Evolutionary conservation across 2,113 vertebrate genomes (phyloP).

Genomic region (Mobula birostris): DNA sequence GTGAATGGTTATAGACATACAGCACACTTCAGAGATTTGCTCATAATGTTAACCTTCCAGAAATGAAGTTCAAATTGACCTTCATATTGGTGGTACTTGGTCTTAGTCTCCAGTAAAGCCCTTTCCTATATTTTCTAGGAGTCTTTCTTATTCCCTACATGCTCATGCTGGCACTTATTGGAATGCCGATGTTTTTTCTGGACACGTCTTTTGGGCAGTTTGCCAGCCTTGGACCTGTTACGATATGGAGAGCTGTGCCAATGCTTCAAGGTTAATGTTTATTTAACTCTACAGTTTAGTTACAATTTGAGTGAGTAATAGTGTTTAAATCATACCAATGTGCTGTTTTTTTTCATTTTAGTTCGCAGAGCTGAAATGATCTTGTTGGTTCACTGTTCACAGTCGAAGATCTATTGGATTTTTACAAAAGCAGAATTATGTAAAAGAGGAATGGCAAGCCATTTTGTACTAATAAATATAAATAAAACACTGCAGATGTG

Average conservation of each 20-base stretch:
- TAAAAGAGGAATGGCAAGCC: too few relatives aligned
- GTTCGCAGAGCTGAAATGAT: neutral
- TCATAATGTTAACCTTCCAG: too few relatives aligned
- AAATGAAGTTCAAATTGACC: too few relatives aligned
- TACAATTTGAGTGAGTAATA: neutral
- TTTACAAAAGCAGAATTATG: neutral
- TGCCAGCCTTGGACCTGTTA: constrained; percentile 40
- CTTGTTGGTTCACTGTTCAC: neutral
- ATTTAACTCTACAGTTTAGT: neutral
- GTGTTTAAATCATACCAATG: neutral
- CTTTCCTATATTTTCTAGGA: constrained; percentile 23
- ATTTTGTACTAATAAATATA: too few relatives aligned
- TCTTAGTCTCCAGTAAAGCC: neutral
- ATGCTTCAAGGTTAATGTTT: constrained; percentile 39
- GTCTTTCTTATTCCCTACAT: constrained; percentile 42
- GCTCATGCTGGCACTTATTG: constrained; percentile 41
- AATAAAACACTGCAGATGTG: too few relatives aligned
- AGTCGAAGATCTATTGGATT: neutral
- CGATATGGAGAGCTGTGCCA: constrained; percentile 41
- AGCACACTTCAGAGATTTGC: too few relatives aligned
- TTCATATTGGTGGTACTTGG: too few relatives aligned
- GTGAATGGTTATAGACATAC: too few relatives aligned
- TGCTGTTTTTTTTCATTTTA: neutral
- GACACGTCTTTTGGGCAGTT: constrained; percentile 42
- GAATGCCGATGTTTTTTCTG: constrained; percentile 41